Evolutionary conservation across 2,797 vertebrate genomes (phyloP), one percentile per base, ranked within the genome.

Genomic region (Bovichtus diacanthus): DNA sequence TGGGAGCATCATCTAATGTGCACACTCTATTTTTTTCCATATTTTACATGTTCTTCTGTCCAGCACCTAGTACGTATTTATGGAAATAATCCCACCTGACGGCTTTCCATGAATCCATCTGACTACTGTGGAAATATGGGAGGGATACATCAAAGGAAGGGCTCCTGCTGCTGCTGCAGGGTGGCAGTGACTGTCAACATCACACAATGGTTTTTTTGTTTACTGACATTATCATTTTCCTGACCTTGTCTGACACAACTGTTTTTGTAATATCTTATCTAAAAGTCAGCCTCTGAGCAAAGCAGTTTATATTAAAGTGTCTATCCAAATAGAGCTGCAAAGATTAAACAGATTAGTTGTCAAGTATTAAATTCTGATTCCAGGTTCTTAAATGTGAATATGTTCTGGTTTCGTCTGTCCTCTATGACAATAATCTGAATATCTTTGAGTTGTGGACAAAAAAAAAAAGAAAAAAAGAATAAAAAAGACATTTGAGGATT

Each of bases 161-260:
- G 38, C 53, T 67, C 41, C 39, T 70, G 53, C 41, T 63, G 63
- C 66, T 47, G 62, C 73, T 85, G 64, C 58, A 78, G 63, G 68
- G 3, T 60, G 63, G n/a, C 18, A 80, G 63, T 18, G 46, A 74
- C 76, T 46, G 65, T 76, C 78, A 83, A 61, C 75, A 75, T 68
- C 73, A 29, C 73, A 72, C 46, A 23, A 2, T 44, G 34, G 13
- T 79, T 63, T 62, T 62, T 23, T 27, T 59, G 11, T 44, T 60
- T 27, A 69, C 62, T 38, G 11, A 11, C 50, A 53, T 76, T 34
- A 55, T 77, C 47, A 70, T 74, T 47, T 75, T 55, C 31, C 51
- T 69, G 25, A 76, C 67, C 60, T 65, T 46, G 23, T 41, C 65
- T 63, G 47, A 74, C n/a, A 77, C 47, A 36, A 50, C 16, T 38